Evolutionary conservation across 2,113 vertebrate species (phyloP).

Genomic region (Mirounga angustirostris): DNA sequence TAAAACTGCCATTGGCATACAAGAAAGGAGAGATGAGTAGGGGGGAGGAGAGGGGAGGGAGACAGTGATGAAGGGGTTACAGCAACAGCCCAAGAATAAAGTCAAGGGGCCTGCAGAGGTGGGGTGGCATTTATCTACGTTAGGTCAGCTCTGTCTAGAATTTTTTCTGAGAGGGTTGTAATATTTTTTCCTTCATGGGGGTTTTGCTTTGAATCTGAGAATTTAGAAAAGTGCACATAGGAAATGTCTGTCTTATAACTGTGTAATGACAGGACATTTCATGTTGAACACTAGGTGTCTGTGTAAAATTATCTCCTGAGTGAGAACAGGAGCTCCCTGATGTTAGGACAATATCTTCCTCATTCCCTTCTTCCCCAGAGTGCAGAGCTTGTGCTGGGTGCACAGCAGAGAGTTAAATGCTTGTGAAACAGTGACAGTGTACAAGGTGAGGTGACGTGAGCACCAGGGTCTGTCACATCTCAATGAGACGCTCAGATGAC

Average conservation of each 20-base stretch:
- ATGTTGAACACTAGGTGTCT: background rate
- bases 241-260: background rate
- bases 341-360: background rate
- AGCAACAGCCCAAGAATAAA: background rate
- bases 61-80: background rate
- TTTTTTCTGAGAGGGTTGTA: background rate
- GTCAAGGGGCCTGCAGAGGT: background rate
- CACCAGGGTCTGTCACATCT: background rate
- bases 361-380: background rate
- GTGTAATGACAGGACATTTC: background rate
- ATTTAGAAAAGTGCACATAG: background rate
- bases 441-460: background rate
- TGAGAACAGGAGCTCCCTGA: background rate
- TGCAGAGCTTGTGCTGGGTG: background rate
- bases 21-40: background rate
- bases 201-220: background rate
- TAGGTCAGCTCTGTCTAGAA: background rate
- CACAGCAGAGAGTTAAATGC: background rate
- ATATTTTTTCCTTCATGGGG: background rate
- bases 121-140: background rate
- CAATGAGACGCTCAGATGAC: background rate
- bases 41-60: background rate
- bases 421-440: background rate
- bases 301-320: background rate
- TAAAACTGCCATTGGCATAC: background rate